Conservation (phyloP, 2,797 vertebrate genomes). For the Ptychobarbus kaznakovi region DNA sequence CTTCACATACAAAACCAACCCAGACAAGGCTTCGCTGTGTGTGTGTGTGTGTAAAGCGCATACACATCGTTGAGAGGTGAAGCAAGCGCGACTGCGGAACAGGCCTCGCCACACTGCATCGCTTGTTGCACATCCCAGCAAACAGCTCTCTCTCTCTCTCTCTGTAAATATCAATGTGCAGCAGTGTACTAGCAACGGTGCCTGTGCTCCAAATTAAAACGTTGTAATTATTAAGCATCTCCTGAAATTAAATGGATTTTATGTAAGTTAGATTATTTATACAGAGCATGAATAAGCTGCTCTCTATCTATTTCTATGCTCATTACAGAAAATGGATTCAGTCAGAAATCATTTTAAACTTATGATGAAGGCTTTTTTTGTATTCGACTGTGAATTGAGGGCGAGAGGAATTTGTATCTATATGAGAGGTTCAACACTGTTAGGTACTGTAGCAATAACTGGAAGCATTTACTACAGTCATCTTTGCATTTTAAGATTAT, state of each 20-base stretch:
- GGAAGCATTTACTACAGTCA: constrained; percentile 84
- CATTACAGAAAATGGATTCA: constrained; percentile 65
- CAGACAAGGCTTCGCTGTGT: constrained; percentile 92
- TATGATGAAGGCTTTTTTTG: constrained; percentile 64
- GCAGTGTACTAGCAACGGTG: constrained; percentile 34
- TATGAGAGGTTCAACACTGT: constrained; percentile 75
- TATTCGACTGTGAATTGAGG: constrained; percentile 79
- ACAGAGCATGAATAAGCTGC: constrained; percentile 52
- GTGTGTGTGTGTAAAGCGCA: constrained; percentile 31
- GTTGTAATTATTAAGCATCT: constrained; percentile 59
- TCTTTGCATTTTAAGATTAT: constrained; percentile 87
- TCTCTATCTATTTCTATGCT: constrained; percentile 49
- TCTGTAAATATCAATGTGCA: constrained; percentile 57
- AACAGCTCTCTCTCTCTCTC: constrained; percentile 21
- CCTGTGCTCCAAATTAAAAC: constrained; percentile 36
- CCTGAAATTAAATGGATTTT: constrained; percentile 51
- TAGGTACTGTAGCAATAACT: constrained; percentile 90
- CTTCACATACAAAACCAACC: constrained; percentile 69
- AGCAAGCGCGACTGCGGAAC: constrained; percentile 30
- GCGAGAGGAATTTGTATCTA: constrained; percentile 61
- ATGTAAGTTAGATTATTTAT: constrained; percentile 65
- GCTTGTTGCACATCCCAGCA: constrained; percentile 19
- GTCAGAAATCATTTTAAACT: constrained; percentile 64
- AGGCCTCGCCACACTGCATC: not conserved
- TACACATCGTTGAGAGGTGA: constrained; percentile 53